Base-by-base conservation (phyloP, 1,140 invertebrate genomes). In the Akabosia matsudoensis region DNA sequence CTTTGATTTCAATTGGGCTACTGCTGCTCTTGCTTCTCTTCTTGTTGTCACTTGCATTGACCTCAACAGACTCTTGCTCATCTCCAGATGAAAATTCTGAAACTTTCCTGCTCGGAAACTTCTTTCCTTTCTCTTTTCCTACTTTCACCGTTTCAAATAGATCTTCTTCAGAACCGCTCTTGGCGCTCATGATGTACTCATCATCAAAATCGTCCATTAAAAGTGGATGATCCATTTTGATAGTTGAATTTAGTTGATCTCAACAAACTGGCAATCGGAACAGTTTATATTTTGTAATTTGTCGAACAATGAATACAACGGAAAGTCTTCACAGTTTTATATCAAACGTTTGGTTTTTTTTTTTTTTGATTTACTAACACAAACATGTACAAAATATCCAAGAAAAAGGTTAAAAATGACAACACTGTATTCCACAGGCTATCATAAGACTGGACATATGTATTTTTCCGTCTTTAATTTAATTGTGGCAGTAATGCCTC, bases 1-100 rank as follows among this genome's bases (percentile, higher is more conserved):
- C 61, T 33, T 75, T 75, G 37, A 75, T 75, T 45, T 75, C 74
- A 70, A 75, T 75, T 31, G 74, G 74, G 70, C 74, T 75, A 37
- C 74, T 75, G 74, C 34, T 75, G 30, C 70, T 75, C 51, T 75
- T 75, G 52, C 70, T 75, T 45, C 70, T 75, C n/a, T 70, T 75
- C 74, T 74, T 61, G 54, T 61, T 24, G 14, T 14, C 24, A 14
- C 22, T 28, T 4, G 24, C 61, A 28, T 2, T 30, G 24, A 67
- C 13, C 30, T 67, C 61, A 10, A 31, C 28, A 10, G 61, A 30
- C 61, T 67, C 61, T 31, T 67, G 61, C 61, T 67, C 61, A 31
- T 67, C 61, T 30, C 61, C 61, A 28, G 61, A 67, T 13, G 61
- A 67, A 31, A 67, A 67, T 67, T 67, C 61, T 30, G 61, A 67